phyloP scores from a whole-genome alignment of 2,888 invertebrate genomes.

The Archips crataeganus region DNA sequence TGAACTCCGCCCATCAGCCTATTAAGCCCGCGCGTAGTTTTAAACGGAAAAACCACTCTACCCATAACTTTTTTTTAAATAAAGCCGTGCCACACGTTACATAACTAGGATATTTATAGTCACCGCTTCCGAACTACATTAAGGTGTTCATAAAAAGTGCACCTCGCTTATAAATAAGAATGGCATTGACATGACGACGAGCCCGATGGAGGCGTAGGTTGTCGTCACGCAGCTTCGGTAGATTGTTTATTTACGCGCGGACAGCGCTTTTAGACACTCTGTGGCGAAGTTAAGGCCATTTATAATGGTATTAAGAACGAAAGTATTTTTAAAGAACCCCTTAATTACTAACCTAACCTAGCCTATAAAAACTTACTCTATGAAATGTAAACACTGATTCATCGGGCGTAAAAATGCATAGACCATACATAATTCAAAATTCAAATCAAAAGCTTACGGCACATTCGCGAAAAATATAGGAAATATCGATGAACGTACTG shows the following conservation, averaged over 20 bases:
- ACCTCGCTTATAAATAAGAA: slow-evolving; percentile 25
- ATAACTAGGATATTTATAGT: slow-evolving; percentile 36
- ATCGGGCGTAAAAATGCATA: background rate
- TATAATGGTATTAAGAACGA: background rate
- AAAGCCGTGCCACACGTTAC: slow-evolving; percentile 26
- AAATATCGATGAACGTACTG: slow-evolving; percentile 2
- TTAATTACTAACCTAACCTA: too few species aligned
- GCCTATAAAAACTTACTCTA: background rate
- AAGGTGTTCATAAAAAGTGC: slow-evolving; percentile 38
- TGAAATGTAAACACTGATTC: background rate
- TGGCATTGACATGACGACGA: slow-evolving; percentile 14
- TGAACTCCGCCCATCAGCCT: background rate
- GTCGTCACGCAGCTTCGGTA: slow-evolving; percentile 6
- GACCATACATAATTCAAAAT: background rate
- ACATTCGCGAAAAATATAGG: background rate
- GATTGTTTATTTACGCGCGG: slow-evolving; percentile 12
- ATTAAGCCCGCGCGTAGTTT: background rate
- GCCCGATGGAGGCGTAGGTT: slow-evolving; percentile 17
- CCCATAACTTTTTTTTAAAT: slow-evolving; percentile 10
- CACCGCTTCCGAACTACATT: slow-evolving; percentile 37
- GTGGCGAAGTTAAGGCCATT: background rate
- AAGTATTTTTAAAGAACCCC: background rate
- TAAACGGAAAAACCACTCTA: slow-evolving; percentile 3
- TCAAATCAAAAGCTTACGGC: background rate
- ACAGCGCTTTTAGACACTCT: slow-evolving; percentile 11